Percentiles rank a stretch among this genome's conserved stretches.
Conservation (phyloP, 2,797 vertebrate species). For the Carapus acus region DNA sequence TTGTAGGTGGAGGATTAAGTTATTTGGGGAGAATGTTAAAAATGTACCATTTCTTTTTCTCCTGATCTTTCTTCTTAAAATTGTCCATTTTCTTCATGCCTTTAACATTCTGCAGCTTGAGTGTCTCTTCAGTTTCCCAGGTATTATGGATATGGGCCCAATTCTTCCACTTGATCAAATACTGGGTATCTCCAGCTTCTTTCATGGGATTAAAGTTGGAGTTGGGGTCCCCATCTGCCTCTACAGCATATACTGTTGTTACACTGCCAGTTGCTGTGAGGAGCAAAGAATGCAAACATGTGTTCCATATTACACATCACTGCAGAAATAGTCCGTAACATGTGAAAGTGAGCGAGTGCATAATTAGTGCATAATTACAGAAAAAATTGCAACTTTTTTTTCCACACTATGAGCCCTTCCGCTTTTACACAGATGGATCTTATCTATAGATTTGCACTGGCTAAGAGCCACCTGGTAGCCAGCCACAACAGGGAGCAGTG, state of each 20-base stretch:
- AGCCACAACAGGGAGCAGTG: too few species aligned
- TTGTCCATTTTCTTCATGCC: slow-evolving; percentile 99
- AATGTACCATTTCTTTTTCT: slow-evolving; percentile 87
- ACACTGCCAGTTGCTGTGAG: slow-evolving; percentile 84
- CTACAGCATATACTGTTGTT: slow-evolving; percentile 94
- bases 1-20: too few species aligned
- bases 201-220: slow-evolving; percentile 79
- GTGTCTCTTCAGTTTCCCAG: slow-evolving; percentile 95
- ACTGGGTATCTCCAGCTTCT: slow-evolving; percentile 85
- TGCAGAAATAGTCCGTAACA: too few species aligned
- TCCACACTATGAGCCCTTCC: too few species aligned
- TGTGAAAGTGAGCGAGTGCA: too few species aligned
- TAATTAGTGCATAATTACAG: too few species aligned
- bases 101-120: slow-evolving; percentile 94
- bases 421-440: too few species aligned
- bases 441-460: too few species aligned
- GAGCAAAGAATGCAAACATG: neutral
- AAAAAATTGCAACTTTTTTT: too few species aligned
- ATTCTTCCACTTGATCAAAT: slow-evolving; percentile 98
- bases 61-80: slow-evolving; percentile 96
- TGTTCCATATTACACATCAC: neutral
- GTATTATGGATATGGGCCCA: slow-evolving; percentile 99
- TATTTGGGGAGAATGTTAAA: too few species aligned
- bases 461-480: too few species aligned
- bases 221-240: slow-evolving; percentile 96